Evolutionary conservation across 2,113 vertebrate genomes (phyloP), one percentile per base, ranked within the genome.

Genomic region (Ceyx cyanopectus): DNA sequence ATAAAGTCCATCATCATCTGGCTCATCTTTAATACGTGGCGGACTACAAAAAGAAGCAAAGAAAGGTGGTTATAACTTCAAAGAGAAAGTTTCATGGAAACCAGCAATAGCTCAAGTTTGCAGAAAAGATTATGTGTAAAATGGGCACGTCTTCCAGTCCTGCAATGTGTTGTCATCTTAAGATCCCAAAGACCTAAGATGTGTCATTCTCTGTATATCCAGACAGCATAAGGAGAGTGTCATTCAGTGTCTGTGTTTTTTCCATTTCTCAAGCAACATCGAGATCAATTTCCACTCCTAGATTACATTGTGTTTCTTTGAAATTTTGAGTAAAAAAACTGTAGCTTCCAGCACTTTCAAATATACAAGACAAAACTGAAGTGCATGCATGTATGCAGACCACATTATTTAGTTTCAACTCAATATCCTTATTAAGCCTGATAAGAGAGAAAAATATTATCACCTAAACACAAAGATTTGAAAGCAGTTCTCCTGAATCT

Each of bases 1-100:
- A 92, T 97, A 98, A 97, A 98, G 99, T 41, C 98, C 97, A 58
- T 99, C 98, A 95, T 98, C 98, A 81, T 99, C 98, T 50, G 98
- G 98, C 90, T 99, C 99, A 50, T 97, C 98, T 96, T 99, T 99
- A 95, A 99, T 97, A 82, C 96, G 97, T 27, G 96, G 98, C 9
- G 98, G 98, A 94, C 99, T 99, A 94, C 32, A 74, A 46, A 78
- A 80, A 77, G 51, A 95, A 94, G 24, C 37, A 90, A 57, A 75
- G 23, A 56, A 89, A 66, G 23, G 5, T 12, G 20, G 40, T 53
- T 74, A 48, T 60, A 40, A 75, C 58, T 67, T 85, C 43, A 85
- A 65, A 80, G 16, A 62, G 9, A 10, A 69, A 34, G 10, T 20
- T 62, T 46, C n/a, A 50, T 45, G 23, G 50, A 92, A 90, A 76